Percentiles rank a stretch among this genome's conserved stretches.
Conservation (phyloP, 2,888 invertebrate genomes). For the Platycheirus rosarum region DNA sequence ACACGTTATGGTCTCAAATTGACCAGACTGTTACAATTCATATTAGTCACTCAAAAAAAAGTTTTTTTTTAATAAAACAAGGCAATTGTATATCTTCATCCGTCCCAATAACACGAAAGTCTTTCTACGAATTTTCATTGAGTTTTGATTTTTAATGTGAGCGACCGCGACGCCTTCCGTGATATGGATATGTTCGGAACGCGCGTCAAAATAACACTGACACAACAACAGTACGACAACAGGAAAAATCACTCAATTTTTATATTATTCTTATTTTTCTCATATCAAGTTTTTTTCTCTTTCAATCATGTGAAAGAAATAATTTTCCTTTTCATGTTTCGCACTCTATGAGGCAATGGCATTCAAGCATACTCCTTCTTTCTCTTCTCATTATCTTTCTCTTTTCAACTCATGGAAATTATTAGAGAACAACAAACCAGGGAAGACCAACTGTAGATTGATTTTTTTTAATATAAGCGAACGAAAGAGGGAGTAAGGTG, state of each 20-base stretch:
- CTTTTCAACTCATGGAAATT: conserved; percentile 42
- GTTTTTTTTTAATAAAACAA: neutral
- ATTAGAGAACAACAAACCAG: conserved; percentile 63
- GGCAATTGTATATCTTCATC: conserved; percentile 16
- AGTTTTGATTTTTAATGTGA: conserved; percentile 71
- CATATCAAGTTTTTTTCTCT: conserved; percentile 33
- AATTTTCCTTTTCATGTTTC: conserved; percentile 39
- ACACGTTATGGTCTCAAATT: conserved; percentile 64
- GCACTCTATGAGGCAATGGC: conserved; percentile 60
- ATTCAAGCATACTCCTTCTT: conserved; percentile 23
- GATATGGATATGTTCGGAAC: conserved; percentile 81
- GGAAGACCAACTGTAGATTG: conserved; percentile 62
- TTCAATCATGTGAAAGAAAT: conserved; percentile 13
- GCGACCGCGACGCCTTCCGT: conserved; percentile 69
- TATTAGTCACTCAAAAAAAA: conserved; percentile 29
- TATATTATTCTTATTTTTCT: conserved; percentile 68
- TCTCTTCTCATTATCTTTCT: neutral
- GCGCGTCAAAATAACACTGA: conserved; percentile 83
- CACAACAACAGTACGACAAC: conserved; percentile 81
- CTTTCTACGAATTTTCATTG: conserved; percentile 62
- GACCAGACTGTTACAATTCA: conserved; percentile 27
- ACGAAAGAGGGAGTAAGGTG: conserved; percentile 39
- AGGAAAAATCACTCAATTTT: conserved; percentile 79
- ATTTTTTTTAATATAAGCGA: conserved; percentile 13
- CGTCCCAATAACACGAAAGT: conserved; percentile 24